A percentile compares a stretch with the other conserved stretches of the same genome.
phyloP scores from a whole-genome alignment of 2,113 vertebrate species.

The Enhydra lutris region DNA sequence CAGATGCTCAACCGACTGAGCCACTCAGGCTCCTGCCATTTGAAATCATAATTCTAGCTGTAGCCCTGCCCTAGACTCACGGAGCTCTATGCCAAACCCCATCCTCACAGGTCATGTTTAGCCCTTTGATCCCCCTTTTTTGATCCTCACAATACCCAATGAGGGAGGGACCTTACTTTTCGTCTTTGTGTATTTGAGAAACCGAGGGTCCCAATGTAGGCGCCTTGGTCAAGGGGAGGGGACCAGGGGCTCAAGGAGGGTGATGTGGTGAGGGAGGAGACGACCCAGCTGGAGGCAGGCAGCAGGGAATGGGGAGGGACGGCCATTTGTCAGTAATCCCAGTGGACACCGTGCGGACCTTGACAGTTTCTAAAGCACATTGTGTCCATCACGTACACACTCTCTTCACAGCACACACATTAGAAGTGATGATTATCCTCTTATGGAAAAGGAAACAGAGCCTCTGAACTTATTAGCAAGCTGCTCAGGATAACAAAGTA shows the following conservation, averaged over 20 bases:
- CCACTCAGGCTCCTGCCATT: not conserved
- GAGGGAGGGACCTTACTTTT: not conserved
- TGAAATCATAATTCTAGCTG: not conserved
- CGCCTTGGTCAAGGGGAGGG: not conserved
- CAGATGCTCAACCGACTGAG: not conserved
- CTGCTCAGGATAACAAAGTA: not conserved
- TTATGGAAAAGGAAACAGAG: not conserved
- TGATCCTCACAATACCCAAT: not conserved
- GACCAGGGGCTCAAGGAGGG: too few species aligned
- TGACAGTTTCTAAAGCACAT: not conserved
- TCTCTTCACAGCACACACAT: fast-evolving
- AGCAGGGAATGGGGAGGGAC: not conserved
- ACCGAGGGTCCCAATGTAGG: not conserved
- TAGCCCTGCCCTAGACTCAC: fast-evolving
- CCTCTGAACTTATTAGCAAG: not conserved
- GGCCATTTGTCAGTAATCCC: too few species aligned
- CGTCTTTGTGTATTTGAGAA: not conserved
- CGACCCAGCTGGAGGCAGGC: not conserved
- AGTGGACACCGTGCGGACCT: fast-evolving
- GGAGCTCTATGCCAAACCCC: not conserved
- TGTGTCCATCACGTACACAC: fast-evolving
- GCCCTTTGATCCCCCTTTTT: not conserved
- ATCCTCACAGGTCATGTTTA: not conserved
- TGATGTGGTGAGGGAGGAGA: not conserved
- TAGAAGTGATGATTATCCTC: not conserved